Conservation (phyloP, 2,797 vertebrate species). For the Xiphorhynchus erythropygius region DNA sequence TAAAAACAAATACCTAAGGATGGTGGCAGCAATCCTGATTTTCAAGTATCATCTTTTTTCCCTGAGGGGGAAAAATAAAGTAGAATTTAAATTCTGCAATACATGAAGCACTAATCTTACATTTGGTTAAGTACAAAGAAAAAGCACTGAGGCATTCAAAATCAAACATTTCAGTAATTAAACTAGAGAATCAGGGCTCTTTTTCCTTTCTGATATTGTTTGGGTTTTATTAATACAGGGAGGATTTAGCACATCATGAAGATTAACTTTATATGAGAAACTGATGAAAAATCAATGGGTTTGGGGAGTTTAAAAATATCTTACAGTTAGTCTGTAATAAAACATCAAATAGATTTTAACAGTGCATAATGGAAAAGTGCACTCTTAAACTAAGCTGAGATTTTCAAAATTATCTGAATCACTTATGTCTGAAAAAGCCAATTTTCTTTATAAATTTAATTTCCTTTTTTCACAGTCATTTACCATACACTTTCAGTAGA, state of each 20-base stretch:
- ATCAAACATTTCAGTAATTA: conserved; percentile 78
- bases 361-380: background rate
- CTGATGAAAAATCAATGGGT: conserved; percentile 33
- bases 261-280: conserved; percentile 66
- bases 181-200: conserved; percentile 54
- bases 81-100: conserved; percentile 51
- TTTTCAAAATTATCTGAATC: conserved; percentile 31
- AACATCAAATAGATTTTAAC: conserved; percentile 16
- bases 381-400: background rate
- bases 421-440: background rate
- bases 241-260: conserved; percentile 62
- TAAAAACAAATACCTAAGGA: background rate
- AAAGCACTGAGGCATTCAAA: conserved; percentile 72
- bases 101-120: conserved; percentile 42
- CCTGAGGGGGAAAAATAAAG: background rate
- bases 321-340: background rate
- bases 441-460: conserved; percentile 11
- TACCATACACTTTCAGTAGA: background rate
- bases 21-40: background rate
- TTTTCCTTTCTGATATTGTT: conserved; percentile 68
- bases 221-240: conserved; percentile 72
- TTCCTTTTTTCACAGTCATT: conserved; percentile 31
- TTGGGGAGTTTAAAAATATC: conserved; percentile 36
- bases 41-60: background rate
- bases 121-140: conserved; percentile 70